Base-by-base conservation (phyloP, 2,888 invertebrate genomes). In the Pedicia rivosa region DNA sequence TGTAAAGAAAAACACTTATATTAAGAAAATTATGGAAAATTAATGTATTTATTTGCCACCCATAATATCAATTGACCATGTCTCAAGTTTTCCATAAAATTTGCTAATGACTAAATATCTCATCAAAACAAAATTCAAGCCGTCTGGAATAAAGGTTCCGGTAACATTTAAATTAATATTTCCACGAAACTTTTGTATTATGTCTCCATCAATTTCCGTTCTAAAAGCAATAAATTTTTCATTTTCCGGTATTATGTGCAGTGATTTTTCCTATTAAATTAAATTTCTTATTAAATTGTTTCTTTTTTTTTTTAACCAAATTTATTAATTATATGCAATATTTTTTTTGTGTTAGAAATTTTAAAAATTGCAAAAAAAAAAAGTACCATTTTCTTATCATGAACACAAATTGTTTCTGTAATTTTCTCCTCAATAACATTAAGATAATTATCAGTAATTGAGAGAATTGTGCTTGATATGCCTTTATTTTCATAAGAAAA, bases 41-140 rank as follows among this genome's bases (percentile, higher is more conserved):
- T n/a, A n/a, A n/a, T n/a, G n/a, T n/a, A n/a, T n/a, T n/a, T n/a
- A n/a, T n/a, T n/a, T n/a, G n/a, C n/a, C n/a, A 27, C 56, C 56
- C 15, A 42, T 47, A 2, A 58, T 36, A 33, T 52, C 53, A 50
- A 56, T 49, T 0, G 57, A 51, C 40, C 48, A 56, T 24, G 52
- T 51, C 24, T 53, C 46, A 22, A 49, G 49, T 24, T 38, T 43
- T 2, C 59, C 57, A 2, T 43, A 37, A 25, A 50, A 56, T 20
- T 50, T 50, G 31, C 50, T 47, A 8, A 51, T 42, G 5, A 55
- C 44, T 17, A 57, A 39, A 38, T 56, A 48, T 0, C 57, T 47
- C 49, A 56, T 52, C 0, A 57, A 42, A 12, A 58, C 42, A 46
- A 53, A 50, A 3, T 51, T 46, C 19, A 56, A 57, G 2, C 56